Conservation (phyloP, 2,797 vertebrate genomes). For the Pangasius djambal region DNA sequence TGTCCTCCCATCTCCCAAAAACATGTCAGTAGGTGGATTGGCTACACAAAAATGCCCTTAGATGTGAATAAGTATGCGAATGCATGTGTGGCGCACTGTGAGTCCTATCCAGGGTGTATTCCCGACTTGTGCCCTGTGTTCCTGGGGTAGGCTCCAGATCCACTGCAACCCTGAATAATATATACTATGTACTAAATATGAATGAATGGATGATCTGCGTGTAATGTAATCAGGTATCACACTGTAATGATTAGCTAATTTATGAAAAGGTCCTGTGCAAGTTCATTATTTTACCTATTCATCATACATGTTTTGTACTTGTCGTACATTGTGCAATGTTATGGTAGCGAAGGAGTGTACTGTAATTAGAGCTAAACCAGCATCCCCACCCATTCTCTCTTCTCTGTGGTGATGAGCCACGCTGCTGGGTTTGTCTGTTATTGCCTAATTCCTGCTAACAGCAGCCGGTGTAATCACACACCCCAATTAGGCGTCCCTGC, state of each 20-base stretch:
- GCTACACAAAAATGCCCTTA: not conserved
- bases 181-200: not conserved
- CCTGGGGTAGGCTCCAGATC: not conserved
- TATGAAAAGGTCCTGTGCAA: not conserved
- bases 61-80: not conserved
- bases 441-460: conserved; percentile 97
- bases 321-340: conserved; percentile 56
- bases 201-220: not conserved
- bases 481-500: conserved; percentile 96
- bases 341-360: conserved; percentile 80
- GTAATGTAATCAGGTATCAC: not conserved
- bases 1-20: not conserved
- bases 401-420: conserved; percentile 90
- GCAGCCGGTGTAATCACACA: conserved; percentile 99
- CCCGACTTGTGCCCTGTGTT: not conserved
- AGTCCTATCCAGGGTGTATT: not conserved
- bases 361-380: conserved; percentile 91
- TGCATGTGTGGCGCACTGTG: not conserved
- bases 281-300: not conserved
- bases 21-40: not conserved
- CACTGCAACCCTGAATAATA: not conserved
- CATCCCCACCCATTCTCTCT: conserved; percentile 84
- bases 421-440: conserved; percentile 93
- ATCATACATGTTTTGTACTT: not conserved
- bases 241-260: not conserved